A percentile compares a stretch with the other conserved stretches of the same genome.
These are phyloP conservation scores for Tychaedon coryphoeus DNA, from an alignment of 2,113 vertebrate species.

Conservation along the genomic window DNA sequence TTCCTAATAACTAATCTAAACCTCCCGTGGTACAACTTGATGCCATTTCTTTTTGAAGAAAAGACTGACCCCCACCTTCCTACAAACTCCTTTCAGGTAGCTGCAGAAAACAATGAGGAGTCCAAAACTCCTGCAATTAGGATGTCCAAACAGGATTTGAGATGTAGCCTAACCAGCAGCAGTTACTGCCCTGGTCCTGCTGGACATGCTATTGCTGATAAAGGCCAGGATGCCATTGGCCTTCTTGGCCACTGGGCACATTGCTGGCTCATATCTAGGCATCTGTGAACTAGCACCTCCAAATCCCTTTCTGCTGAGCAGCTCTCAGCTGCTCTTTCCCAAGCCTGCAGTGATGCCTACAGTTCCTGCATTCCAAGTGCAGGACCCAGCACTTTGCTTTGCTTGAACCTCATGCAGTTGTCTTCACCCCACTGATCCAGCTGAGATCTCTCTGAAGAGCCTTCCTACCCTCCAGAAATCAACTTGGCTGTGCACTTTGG, in stretches of 20 bases:
- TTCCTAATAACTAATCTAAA: background rate
- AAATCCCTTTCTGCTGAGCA: background rate
- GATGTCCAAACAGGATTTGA: background rate
- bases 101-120: background rate
- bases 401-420: background rate
- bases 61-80: too few relatives aligned
- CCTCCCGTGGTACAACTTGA: rapidly evolving
- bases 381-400: background rate
- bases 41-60: background rate
- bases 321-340: background rate
- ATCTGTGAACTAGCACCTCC: background rate
- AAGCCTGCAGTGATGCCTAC: background rate
- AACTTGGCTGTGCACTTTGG: too few relatives aligned
- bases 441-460: background rate
- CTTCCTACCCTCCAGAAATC: background rate
- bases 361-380: background rate
- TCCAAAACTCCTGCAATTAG: background rate
- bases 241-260: too few relatives aligned
- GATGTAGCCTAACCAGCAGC: background rate
- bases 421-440: background rate
- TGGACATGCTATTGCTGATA: background rate
- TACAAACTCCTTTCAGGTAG: background rate
- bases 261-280: background rate
- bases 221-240: background rate
- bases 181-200: background rate